These are phyloP conservation scores for Eumeta japonica DNA, from an alignment of 1,140 invertebrate species.

Conservation along the genomic window DNA sequence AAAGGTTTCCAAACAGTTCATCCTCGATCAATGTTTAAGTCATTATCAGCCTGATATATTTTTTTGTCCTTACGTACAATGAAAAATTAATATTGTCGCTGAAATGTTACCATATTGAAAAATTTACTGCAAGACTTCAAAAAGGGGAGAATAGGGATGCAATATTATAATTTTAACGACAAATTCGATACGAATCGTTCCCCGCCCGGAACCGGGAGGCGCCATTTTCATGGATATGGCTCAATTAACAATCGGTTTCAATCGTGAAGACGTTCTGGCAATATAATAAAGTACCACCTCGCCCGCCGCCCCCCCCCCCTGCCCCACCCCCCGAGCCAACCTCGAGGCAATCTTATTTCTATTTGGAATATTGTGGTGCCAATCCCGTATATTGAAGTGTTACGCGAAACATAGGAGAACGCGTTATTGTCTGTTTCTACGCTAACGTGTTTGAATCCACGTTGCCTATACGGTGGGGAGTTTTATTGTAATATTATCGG, in stretches of 20 bases:
- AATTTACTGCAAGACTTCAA: no score
- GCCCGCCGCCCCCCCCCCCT: constrained; percentile 17
- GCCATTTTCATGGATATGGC: constrained; percentile 55
- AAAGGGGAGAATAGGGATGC: no score
- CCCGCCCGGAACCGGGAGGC: constrained; percentile 33
- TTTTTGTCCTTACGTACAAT: no score
- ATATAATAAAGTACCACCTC: constrained; percentile 47
- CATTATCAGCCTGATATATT: no score
- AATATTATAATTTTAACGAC: constrained; percentile 52
- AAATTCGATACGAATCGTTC: constrained; percentile 45
- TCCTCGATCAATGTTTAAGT: no score
- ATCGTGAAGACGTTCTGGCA: constrained; percentile 48
- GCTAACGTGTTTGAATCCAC: no score
- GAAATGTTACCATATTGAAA: no score
- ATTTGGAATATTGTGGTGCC: constrained; percentile 56
- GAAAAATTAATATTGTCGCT: no score
- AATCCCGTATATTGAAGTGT: constrained; percentile 53
- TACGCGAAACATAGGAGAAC: constrained; percentile 35
- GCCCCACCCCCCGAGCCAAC: constrained; percentile 18
- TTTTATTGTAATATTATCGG: no score
- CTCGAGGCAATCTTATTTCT: constrained; percentile 50
- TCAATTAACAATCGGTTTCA: constrained; percentile 57
- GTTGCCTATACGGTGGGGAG: no score
- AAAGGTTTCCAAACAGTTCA: no score
- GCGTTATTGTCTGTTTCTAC: no score